Base-by-base conservation (phyloP, 2,797 vertebrate genomes). In the Aplochiton taeniatus region DNA sequence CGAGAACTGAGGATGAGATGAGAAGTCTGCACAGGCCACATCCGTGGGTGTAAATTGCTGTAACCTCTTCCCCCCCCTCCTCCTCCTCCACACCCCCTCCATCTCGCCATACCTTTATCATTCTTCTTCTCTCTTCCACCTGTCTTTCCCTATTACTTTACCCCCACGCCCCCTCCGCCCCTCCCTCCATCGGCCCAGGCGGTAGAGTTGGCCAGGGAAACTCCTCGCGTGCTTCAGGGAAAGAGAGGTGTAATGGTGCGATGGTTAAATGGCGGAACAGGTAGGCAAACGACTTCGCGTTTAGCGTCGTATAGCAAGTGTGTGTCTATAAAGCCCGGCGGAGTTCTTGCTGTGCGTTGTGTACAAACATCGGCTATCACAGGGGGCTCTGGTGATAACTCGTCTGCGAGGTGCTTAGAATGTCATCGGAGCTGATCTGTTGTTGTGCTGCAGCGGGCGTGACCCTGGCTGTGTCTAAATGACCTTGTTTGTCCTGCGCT, bases 401-500 rank as follows among this genome's bases (percentile, higher is more conserved):
- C 31, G 31, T 31, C 31, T 3, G 31, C 6, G 31, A 3, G 31
- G 31, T 6, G 6, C 31, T 31, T 6, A 31, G 31, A 31, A 31
- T 31, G 31, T 6, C 31, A 31, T 31, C 31, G 31, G 31, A 31
- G 31, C 31, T 31, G 53, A 20, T 20, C 4, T 13, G 11, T 11
- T 11, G 8, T 11, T 8, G 1, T 13, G 53, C 20, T 8, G 11
- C 47, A 11, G 11, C 11, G 78, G 76, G 80, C 77, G 76, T 76
- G 79, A 70, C 72, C 18, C 58, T 75, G 67, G 72, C 68, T 82
- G 74, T 61, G 46, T n/a, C 13, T 58, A 71, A 70, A 73, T 83
- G 85, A 90, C 89, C 86, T 88, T 87, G 85, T 68, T 50, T 51
- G 66, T 83, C 73, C 81, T 76, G 74, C 58, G 72, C 65, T 74